These are phyloP conservation scores for Drosophila austrosaltans DNA, from an alignment of 2,888 invertebrate genomes.

Conservation along the genomic window DNA sequence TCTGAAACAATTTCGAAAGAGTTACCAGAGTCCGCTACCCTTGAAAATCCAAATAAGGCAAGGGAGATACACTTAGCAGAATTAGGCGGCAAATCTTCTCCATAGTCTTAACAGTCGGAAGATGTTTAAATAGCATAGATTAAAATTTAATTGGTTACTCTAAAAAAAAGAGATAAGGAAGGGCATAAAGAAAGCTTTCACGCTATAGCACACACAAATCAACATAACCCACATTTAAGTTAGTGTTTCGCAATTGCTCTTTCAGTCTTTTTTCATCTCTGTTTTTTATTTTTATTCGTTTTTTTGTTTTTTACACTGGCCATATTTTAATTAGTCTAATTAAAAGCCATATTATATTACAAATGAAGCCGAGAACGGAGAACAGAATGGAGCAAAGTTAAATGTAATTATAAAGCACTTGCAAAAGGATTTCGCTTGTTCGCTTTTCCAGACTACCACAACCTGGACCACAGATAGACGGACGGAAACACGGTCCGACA, in stretches of 20 bases:
- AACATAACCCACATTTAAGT: conserved; percentile 30
- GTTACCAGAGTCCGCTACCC: conserved; percentile 25
- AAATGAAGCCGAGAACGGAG: conserved; percentile 33
- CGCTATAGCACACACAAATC: conserved; percentile 36
- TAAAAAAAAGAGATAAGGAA: conserved; percentile 13
- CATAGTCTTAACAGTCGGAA: conserved; percentile 33
- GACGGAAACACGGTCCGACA: not conserved
- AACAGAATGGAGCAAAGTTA: conserved; percentile 32
- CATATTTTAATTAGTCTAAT: conserved; percentile 51
- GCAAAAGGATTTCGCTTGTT: conserved; percentile 14
- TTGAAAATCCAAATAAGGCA: conserved; percentile 9
- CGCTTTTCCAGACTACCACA: not conserved
- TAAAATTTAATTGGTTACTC: conserved; percentile 57
- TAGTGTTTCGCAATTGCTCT: not conserved
- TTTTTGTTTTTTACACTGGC: conserved; percentile 24
- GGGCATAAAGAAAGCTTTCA: not conserved
- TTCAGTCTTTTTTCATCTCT: conserved; percentile 4
- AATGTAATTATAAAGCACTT: conserved; percentile 59
- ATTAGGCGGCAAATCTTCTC: conserved; percentile 30
- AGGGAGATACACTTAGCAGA: conserved; percentile 10
- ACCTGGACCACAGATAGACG: not conserved
- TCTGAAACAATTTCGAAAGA: conserved; percentile 42
- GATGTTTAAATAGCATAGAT: conserved; percentile 50
- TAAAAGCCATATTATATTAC: conserved; percentile 38
- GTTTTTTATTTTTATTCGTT: conserved; percentile 4